Conservation (phyloP, 2,113 vertebrate genomes). For the Rhea americana region DNA sequence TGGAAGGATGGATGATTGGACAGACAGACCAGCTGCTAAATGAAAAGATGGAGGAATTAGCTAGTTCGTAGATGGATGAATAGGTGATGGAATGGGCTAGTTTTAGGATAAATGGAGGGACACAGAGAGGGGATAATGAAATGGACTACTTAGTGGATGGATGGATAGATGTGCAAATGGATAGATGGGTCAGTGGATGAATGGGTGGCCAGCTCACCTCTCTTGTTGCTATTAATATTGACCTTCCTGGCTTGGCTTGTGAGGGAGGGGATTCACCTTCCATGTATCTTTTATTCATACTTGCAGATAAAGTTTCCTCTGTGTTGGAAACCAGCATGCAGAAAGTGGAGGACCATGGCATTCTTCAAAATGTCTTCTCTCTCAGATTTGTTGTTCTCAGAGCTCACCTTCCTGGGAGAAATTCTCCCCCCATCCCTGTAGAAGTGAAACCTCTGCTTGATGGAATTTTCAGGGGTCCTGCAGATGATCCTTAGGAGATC, state of each 20-base stretch:
- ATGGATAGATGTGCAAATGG: not conserved
- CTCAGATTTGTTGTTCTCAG: not conserved
- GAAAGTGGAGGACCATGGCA: not conserved
- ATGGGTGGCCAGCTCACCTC: not conserved
- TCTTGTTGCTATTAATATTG: not conserved
- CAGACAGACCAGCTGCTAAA: no score
- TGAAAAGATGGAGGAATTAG: no score
- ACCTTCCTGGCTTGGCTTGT: not conserved
- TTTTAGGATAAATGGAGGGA: not conserved
- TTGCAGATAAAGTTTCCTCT: not conserved
- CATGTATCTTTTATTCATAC: not conserved
- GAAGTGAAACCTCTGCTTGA: not conserved
- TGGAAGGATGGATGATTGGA: no score
- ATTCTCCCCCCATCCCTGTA: not conserved
- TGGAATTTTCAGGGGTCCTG: no score
- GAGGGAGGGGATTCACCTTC: not conserved
- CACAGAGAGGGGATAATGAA: not conserved
- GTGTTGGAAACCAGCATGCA: not conserved
- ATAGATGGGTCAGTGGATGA: no score
- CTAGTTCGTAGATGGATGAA: no score
- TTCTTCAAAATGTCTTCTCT: not conserved
- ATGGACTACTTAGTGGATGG: not conserved
- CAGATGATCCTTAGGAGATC: not conserved
- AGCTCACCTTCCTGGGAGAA: not conserved
- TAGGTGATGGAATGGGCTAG: not conserved